phyloP scores from a whole-genome alignment of 2,888 invertebrate genomes.

The Craniophora ligustri region DNA sequence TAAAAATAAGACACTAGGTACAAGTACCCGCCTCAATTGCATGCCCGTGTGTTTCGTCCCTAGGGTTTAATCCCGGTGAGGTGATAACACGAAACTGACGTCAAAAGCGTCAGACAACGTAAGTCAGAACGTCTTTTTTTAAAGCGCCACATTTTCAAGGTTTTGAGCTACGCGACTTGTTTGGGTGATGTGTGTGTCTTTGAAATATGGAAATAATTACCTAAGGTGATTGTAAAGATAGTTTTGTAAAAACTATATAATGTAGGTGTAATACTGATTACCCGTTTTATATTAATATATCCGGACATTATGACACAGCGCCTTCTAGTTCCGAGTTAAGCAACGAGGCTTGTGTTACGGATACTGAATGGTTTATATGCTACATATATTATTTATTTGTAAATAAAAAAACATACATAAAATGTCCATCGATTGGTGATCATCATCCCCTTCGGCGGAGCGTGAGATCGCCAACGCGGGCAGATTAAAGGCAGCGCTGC shows the following conservation, averaged over 20 bases:
- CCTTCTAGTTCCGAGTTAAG: too few species aligned
- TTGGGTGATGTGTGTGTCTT: conserved; percentile 3
- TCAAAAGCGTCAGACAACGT: conserved; percentile 8
- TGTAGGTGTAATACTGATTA: too few species aligned
- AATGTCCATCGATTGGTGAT: conserved; percentile 20
- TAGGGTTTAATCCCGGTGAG: conserved; percentile 20
- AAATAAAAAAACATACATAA: too few species aligned
- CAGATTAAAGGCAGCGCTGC: conserved; percentile 31
- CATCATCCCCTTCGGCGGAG: conserved; percentile 50
- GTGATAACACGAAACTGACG: conserved; percentile 30
- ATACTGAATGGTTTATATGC: too few species aligned
- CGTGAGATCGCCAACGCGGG: conserved; percentile 28
- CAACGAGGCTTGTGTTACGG: too few species aligned
- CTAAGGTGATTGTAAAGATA: conserved; percentile 10
- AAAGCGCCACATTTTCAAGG: conserved; percentile 14
- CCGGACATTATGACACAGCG: too few species aligned
- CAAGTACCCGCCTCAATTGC: neutral
- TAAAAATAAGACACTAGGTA: neutral
- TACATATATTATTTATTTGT: too few species aligned
- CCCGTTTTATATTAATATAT: too few species aligned
- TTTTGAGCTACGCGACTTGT: conserved; percentile 18
- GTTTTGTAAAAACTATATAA: neutral
- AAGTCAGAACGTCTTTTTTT: conserved; percentile 11
- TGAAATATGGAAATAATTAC: too few species aligned
- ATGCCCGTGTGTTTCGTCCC: conserved; percentile 16